phyloP scores from a whole-genome alignment of 2,888 invertebrate species.

The Agrochola lota region DNA sequence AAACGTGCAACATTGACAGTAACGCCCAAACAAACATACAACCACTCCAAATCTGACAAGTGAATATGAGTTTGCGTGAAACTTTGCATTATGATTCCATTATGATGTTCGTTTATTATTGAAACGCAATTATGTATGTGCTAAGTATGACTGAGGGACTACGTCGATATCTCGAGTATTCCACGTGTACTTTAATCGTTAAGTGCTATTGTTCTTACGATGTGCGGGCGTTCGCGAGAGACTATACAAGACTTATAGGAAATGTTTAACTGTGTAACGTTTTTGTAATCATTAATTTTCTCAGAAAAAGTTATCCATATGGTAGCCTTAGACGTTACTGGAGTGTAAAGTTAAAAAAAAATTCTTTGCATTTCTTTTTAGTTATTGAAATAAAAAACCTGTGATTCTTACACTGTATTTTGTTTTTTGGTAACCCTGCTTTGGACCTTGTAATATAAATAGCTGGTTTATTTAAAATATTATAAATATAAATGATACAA shows the following conservation, averaged over 20 bases:
- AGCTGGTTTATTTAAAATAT: constrained; percentile 57
- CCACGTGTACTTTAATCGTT: constrained; percentile 83
- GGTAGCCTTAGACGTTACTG: constrained; percentile 88
- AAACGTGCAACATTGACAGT: constrained; percentile 81
- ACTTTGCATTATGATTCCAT: constrained; percentile 77
- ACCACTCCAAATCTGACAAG: constrained; percentile 78
- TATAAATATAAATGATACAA: constrained; percentile 49
- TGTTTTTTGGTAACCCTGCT: constrained; percentile 72
- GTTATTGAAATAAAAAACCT: constrained; percentile 89
- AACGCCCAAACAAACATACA: constrained; percentile 80
- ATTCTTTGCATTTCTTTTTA: constrained; percentile 90
- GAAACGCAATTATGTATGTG: constrained; percentile 73
- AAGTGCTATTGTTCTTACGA: constrained; percentile 86
- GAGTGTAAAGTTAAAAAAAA: constrained; percentile 86
- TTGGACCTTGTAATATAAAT: constrained; percentile 56
- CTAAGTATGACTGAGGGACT: constrained; percentile 78
- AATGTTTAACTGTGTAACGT: constrained; percentile 89
- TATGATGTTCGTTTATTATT: constrained; percentile 72
- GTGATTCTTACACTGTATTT: constrained; percentile 86
- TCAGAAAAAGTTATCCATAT: constrained; percentile 87
- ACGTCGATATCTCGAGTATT: constrained; percentile 77
- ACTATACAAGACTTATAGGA: constrained; percentile 90
- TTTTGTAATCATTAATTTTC: constrained; percentile 89
- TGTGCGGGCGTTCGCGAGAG: constrained; percentile 85
- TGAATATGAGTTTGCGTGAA: constrained; percentile 77